Conservation (phyloP, 2,888 invertebrate species). For the Ctena decussata region DNA sequence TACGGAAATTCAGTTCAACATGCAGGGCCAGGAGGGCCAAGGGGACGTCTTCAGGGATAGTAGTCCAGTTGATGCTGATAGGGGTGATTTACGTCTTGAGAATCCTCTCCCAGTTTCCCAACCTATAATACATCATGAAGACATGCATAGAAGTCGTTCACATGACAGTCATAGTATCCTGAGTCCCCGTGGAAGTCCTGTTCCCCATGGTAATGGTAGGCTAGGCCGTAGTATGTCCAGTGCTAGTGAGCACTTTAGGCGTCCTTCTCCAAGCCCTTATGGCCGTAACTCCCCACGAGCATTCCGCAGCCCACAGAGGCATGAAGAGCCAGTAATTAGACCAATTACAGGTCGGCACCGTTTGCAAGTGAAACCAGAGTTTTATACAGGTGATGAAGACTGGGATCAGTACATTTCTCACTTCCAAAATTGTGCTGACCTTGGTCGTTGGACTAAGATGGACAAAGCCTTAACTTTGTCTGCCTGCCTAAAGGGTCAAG, state of each 20-base stretch:
- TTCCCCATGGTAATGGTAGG: background rate
- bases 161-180: no score
- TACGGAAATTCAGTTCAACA: background rate
- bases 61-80: no score
- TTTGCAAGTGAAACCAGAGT: background rate
- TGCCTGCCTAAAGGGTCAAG: no score
- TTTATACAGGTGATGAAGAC: background rate
- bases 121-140: background rate
- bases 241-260: background rate
- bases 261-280: background rate
- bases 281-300: background rate
- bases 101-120: background rate
- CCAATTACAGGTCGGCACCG: no score
- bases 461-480: constrained; percentile 30
- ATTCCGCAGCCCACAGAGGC: background rate
- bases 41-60: no score
- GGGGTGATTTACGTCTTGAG: background rate
- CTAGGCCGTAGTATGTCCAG: no score
- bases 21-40: background rate
- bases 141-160: no score
- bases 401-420: constrained; percentile 24
- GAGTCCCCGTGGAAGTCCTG: no score
- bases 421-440: constrained; percentile 30
- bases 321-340: background rate
- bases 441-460: constrained; percentile 25